A percentile compares a stretch with the other conserved stretches of the same genome.
Evolutionary conservation across 2,797 vertebrate species (phyloP).

Genomic region (Menidia menidia): DNA sequence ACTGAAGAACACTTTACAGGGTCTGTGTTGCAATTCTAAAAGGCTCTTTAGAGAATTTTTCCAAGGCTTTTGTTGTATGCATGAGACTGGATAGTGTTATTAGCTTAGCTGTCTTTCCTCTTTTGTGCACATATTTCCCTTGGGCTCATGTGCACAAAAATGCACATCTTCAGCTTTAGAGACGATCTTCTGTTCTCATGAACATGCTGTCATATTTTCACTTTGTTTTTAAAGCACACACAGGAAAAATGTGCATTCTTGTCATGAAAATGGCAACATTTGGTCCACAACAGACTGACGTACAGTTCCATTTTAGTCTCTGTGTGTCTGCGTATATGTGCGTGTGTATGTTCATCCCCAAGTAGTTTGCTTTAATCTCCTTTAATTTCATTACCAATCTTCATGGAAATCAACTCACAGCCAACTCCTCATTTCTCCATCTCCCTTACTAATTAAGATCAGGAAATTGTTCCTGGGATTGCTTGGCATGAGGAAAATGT

Average conservation of each 20-base stretch:
- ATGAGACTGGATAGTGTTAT: slow-evolving; percentile 47
- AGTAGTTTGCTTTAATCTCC: slow-evolving; percentile 74
- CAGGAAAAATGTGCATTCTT: not conserved
- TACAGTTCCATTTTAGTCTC: slow-evolving; percentile 20
- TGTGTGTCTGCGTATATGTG: slow-evolving; percentile 9
- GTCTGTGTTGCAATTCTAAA: slow-evolving; percentile 32
- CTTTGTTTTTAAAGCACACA: slow-evolving; percentile 3
- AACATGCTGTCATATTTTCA: slow-evolving; percentile 32
- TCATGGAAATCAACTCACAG: slow-evolving; percentile 77
- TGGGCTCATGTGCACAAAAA: slow-evolving; percentile 34
- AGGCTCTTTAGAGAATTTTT: slow-evolving; percentile 43
- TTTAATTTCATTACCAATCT: slow-evolving; percentile 81
- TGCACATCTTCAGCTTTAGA: slow-evolving; percentile 36
- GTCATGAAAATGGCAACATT: slow-evolving; percentile 13
- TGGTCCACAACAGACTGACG: slow-evolving; percentile 27
- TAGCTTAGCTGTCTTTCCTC: slow-evolving; percentile 61
- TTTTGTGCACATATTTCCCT: slow-evolving; percentile 57
- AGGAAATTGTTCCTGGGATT: slow-evolving; percentile 71
- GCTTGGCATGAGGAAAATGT: slow-evolving; percentile 57
- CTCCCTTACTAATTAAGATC: slow-evolving; percentile 75
- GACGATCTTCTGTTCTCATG: slow-evolving; percentile 17
- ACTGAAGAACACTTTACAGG: slow-evolving; percentile 30
- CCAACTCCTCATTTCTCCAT: slow-evolving; percentile 69
- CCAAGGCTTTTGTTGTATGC: slow-evolving; percentile 47
- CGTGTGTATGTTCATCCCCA: slow-evolving; percentile 54